Percentiles rank a stretch among this genome's conserved stretches.
Conservation (phyloP, 2,797 vertebrate genomes). For the Pseudomugil tenellus region DNA sequence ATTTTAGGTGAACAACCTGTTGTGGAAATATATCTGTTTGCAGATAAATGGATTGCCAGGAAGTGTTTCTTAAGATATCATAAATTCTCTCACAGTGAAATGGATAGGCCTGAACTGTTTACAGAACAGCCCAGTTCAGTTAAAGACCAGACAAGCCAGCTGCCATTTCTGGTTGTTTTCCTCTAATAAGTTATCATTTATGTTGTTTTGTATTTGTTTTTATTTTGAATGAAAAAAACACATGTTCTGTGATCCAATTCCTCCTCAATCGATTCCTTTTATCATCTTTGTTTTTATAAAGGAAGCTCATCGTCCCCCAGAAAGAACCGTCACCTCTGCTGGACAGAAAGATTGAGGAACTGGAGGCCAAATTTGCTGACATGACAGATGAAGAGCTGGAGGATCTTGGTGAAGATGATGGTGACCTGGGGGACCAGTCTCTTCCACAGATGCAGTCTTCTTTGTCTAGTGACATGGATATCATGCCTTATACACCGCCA, state of each 20-base stretch:
- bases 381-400: constrained; percentile 96
- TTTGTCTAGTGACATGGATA: constrained; percentile 89
- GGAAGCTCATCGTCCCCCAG: constrained; percentile 97
- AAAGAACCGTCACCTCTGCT: constrained; percentile 96
- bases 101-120: background rate
- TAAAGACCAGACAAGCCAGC: background rate
- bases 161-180: background rate
- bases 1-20: constrained; percentile 89
- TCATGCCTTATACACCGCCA: constrained; percentile 93
- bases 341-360: constrained; percentile 95
- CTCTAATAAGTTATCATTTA: background rate
- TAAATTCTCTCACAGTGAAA: background rate
- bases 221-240: background rate
- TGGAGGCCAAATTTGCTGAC: constrained; percentile 98
- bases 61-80: background rate
- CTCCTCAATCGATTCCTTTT: background rate
- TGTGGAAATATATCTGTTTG: background rate
- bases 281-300: constrained; percentile 54
- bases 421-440: constrained; percentile 89
- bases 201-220: background rate
- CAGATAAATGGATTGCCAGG: background rate
- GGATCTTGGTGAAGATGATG: constrained; percentile 95
- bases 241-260: background rate
- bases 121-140: background rate
- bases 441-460: constrained; percentile 91